phyloP scores from a whole-genome alignment of 2,888 invertebrate genomes.

The Augiades crinisus region DNA sequence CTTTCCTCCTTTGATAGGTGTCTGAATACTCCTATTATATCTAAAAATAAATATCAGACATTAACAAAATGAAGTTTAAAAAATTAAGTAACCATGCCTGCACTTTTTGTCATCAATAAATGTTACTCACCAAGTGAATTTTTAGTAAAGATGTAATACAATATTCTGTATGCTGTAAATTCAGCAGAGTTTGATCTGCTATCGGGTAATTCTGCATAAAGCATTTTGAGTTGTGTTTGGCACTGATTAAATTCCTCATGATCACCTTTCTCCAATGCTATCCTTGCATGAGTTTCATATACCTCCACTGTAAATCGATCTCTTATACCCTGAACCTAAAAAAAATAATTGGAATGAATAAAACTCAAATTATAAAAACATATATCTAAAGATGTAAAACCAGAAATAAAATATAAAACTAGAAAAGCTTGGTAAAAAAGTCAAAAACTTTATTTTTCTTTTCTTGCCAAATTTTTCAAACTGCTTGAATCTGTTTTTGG shows the following conservation, averaged over 20 bases:
- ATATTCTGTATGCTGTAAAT: slow-evolving; percentile 97
- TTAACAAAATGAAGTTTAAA: slow-evolving; percentile 96
- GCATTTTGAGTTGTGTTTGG: slow-evolving; percentile 97
- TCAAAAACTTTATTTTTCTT: too few species aligned
- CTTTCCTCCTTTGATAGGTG: slow-evolving; percentile 89
- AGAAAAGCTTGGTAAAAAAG: too few species aligned
- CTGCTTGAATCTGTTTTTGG: too few species aligned
- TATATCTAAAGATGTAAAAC: too few species aligned
- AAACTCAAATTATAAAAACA: too few species aligned
- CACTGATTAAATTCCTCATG: slow-evolving; percentile 99
- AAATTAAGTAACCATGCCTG: too few species aligned
- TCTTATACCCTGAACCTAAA: slow-evolving; percentile 95
- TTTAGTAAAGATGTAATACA: slow-evolving; percentile 99
- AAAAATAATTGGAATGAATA: not conserved
- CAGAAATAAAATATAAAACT: too few species aligned
- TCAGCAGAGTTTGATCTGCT: slow-evolving; percentile 89
- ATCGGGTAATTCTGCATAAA: slow-evolving; percentile 91
- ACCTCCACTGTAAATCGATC: slow-evolving; percentile 98
- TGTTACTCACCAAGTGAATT: slow-evolving; percentile 93
- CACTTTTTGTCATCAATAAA: too few species aligned
- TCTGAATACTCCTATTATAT: slow-evolving; percentile 95
- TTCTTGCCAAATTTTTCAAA: too few species aligned
- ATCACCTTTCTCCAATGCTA: slow-evolving; percentile 98
- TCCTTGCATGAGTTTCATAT: slow-evolving; percentile 99
- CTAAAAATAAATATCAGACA: slow-evolving; percentile 77